Evolutionary conservation across 2,113 vertebrate species (phyloP).

Genomic region (Ceratotherium simum): DNA sequence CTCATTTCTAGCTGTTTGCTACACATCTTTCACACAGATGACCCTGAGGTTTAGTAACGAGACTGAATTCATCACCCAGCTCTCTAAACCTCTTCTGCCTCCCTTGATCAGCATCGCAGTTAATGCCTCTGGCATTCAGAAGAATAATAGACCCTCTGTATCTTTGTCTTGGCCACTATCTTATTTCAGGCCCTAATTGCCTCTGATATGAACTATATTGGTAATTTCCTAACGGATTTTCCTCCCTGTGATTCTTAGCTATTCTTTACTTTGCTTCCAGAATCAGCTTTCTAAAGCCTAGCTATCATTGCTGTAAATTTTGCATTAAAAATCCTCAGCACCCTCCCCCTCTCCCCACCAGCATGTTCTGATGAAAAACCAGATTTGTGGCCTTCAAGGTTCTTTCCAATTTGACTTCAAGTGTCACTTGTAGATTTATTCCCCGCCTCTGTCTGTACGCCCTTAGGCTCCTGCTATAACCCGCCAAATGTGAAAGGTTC

Average conservation of each 20-base stretch:
- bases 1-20: neutral
- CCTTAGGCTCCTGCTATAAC: neutral
- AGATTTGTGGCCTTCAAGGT: neutral
- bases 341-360: neutral
- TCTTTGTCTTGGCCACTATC: neutral
- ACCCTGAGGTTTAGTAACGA: neutral
- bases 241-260: neutral
- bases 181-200: neutral
- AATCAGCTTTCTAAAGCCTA: constrained; percentile 7
- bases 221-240: neutral
- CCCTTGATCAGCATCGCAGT: neutral
- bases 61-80: neutral
- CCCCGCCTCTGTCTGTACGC: neutral
- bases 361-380: neutral
- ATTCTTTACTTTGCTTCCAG: constrained; percentile 1
- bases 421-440: neutral
- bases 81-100: neutral
- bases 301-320: neutral
- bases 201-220: neutral
- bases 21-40: neutral
- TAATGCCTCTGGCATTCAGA: neutral
- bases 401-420: neutral
- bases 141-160: neutral
- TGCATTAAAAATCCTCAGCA: neutral
- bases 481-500: neutral